phyloP scores from a whole-genome alignment of 2,888 invertebrate species.

The Phyllotreta cruciferae region DNA sequence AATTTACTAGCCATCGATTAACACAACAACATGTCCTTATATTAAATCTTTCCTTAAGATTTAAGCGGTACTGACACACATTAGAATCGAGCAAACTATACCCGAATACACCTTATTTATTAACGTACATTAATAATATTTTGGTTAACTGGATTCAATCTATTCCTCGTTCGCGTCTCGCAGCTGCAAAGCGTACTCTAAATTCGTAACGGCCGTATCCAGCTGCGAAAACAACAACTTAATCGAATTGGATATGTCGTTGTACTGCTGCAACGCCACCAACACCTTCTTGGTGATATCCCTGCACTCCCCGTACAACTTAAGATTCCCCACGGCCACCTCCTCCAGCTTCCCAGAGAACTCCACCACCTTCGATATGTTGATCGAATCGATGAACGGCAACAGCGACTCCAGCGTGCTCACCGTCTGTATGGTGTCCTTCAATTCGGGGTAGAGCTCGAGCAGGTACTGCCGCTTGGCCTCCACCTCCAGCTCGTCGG shows the following conservation, averaged over 20 bases:
- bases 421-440: constrained; percentile 56
- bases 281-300: constrained; percentile 57
- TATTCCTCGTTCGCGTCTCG: constrained; percentile 51
- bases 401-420: constrained; percentile 58
- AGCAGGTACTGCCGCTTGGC: constrained; percentile 61
- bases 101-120: no score
- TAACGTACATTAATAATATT: no score
- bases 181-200: constrained; percentile 58
- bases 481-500: constrained; percentile 58
- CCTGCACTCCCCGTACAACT: constrained; percentile 57
- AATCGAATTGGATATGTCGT: constrained; percentile 61
- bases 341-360: constrained; percentile 59
- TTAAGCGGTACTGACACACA: no score
- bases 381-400: constrained; percentile 59
- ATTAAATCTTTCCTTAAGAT: no score
- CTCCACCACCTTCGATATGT: constrained; percentile 59
- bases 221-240: constrained; percentile 61
- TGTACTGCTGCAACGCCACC: constrained; percentile 60
- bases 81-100: no score
- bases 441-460: constrained; percentile 60
- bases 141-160: no score
- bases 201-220: constrained; percentile 58
- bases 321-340: constrained; percentile 57
- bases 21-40: no score
- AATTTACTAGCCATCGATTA: no score